Percentiles rank a stretch among this genome's conserved stretches.
Evolutionary conservation across 2,888 invertebrate species (phyloP).

Genomic region (Coronaproctus castanopsis): DNA sequence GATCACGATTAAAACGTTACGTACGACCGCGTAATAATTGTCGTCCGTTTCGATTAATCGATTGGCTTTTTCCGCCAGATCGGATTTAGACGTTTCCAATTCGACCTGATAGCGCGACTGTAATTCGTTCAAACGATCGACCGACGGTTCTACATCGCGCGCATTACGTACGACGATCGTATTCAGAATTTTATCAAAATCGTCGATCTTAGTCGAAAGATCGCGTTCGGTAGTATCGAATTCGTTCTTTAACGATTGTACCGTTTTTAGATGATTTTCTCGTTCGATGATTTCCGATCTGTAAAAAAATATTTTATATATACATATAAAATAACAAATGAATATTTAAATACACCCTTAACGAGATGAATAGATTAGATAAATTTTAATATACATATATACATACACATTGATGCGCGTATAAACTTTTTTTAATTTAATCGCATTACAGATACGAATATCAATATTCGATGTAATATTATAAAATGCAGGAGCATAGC

Average conservation of each 20-base stretch:
- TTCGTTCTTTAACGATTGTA: slow-evolving; percentile 3
- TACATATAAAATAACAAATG: no score
- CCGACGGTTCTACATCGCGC: not conserved
- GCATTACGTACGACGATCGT: not conserved
- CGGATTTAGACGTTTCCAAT: slow-evolving; percentile 4
- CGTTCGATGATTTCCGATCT: slow-evolving; percentile 7
- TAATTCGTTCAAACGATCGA: not conserved
- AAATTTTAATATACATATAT: no score
- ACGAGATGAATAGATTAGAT: no score
- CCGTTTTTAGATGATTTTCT: slow-evolving; percentile 7
- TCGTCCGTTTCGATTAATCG: slow-evolving; percentile 8
- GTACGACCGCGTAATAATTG: not conserved
- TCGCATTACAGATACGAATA: no score
- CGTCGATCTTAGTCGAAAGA: not conserved
- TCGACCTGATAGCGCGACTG: not conserved
- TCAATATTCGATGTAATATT: no score
- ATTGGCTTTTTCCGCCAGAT: slow-evolving; percentile 7
- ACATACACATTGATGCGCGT: no score
- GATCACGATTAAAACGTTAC: slow-evolving; percentile 3
- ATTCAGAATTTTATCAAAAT: slow-evolving; percentile 1
- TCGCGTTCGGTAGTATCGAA: slow-evolving; percentile 3
- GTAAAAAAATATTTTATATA: no score
- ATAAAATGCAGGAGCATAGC: no score
- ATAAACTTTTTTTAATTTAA: no score
- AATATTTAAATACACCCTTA: no score